These are phyloP conservation scores for Callipepla squamata DNA, from an alignment of 2,113 vertebrate genomes.

Conservation along the genomic window DNA sequence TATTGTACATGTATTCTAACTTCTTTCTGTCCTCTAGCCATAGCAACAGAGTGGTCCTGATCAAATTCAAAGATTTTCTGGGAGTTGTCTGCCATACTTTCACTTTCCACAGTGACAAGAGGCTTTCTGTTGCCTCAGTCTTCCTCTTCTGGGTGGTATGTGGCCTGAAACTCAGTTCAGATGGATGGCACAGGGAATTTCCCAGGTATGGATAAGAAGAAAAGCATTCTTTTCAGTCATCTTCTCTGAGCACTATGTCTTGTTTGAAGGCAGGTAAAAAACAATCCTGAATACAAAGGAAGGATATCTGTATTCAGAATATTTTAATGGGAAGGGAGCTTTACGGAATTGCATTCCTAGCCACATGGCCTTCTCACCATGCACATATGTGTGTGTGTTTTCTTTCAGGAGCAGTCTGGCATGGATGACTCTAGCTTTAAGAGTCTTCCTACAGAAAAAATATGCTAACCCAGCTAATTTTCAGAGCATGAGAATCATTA, in stretches of 20 bases:
- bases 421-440: neutral
- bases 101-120: neutral
- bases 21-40: neutral
- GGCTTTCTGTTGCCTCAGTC: neutral
- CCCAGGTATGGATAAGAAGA: fast-evolving
- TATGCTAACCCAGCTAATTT: conserved; percentile 44
- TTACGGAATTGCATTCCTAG: neutral
- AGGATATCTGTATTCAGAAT: neutral
- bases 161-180: neutral
- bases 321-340: neutral
- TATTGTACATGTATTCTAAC: neutral
- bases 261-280: neutral
- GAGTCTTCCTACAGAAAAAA: conserved; percentile 23
- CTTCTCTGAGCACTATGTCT: neutral
- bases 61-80: neutral
- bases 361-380: neutral
- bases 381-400: neutral
- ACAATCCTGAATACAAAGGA: neutral
- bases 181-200: neutral
- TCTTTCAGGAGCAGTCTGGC: neutral
- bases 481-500: neutral
- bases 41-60: neutral
- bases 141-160: neutral
- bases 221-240: neutral
- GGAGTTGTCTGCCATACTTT: neutral